Conservation (phyloP, 2,888 invertebrate species). For the Apeira syringaria region DNA sequence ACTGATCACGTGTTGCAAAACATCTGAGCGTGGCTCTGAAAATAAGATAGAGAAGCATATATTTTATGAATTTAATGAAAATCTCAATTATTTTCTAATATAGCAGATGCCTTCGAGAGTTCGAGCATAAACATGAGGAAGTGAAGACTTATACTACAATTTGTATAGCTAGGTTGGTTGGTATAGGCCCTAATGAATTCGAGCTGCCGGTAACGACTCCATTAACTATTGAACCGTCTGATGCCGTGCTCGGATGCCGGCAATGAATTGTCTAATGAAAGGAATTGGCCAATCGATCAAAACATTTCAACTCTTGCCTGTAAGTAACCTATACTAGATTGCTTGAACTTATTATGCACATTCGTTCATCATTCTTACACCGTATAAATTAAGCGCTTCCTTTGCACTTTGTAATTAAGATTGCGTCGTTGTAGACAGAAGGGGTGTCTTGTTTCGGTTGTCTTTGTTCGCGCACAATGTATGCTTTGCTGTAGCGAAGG, state of each 20-base stretch:
- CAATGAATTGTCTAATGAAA: conserved; percentile 47
- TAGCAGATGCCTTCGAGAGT: background rate
- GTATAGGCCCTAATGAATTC: conserved; percentile 8
- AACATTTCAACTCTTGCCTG: conserved; percentile 26
- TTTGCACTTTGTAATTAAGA: conserved; percentile 54
- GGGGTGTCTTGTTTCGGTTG: conserved; percentile 74
- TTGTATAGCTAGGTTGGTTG: too few species aligned
- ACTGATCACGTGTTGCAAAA: background rate
- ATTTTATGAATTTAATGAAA: too few species aligned
- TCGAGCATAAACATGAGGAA: background rate
- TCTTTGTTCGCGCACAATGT: conserved; percentile 74
- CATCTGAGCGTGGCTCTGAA: background rate
- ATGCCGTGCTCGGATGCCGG: conserved; percentile 44
- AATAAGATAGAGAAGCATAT: background rate
- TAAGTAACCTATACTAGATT: too few species aligned
- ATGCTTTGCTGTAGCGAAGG: conserved; percentile 76
- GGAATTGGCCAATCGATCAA: conserved; percentile 41
- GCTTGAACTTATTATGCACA: conserved; percentile 6
- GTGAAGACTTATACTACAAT: conserved; percentile 5
- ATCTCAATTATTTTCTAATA: conserved; percentile 1
- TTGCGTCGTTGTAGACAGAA: conserved; percentile 57
- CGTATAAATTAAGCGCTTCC: conserved; percentile 45
- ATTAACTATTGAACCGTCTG: conserved; percentile 47
- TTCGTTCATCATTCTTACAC: conserved; percentile 11
- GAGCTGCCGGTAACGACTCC: conserved; percentile 34